These are phyloP conservation scores for Pristionchus pacificus DNA, from an alignment of 1,140 invertebrate species.

Conservation along the genomic window DNA sequence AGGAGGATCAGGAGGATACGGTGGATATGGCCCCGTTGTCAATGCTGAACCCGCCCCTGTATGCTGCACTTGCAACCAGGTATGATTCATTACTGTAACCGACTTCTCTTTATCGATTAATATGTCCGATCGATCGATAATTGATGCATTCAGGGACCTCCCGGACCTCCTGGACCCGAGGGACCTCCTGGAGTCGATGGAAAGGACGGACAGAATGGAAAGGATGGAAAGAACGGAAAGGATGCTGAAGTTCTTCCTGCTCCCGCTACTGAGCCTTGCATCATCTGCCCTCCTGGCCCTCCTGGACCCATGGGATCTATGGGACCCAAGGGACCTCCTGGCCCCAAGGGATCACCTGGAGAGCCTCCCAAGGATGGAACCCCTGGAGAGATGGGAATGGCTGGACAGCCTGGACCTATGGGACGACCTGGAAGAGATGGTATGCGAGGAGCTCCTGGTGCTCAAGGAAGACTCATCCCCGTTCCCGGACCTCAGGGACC, in stretches of 20 bases:
- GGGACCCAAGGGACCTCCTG: conserved; percentile 41
- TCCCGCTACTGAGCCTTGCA: conserved; percentile 45
- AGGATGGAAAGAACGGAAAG: conserved; percentile 49
- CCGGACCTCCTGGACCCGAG: conserved; percentile 47
- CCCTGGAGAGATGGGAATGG: conserved; percentile 39
- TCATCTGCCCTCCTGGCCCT: conserved; percentile 54
- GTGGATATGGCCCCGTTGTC: conserved; percentile 39
- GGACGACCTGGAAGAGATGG: conserved; percentile 54
- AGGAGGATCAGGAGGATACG: conserved; percentile 31
- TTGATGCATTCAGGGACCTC: conserved; percentile 34
- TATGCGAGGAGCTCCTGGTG: conserved; percentile 54
- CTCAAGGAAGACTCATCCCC: conserved; percentile 50
- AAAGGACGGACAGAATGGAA: conserved; percentile 45
- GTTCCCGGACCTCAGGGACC: conserved; percentile 56
- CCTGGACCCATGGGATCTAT: conserved; percentile 46
- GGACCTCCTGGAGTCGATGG: conserved; percentile 54
- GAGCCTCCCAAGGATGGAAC: conserved; percentile 41
- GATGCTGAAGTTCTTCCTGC: conserved; percentile 44
- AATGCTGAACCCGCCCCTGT: conserved; percentile 53
- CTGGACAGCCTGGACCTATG: conserved; percentile 54
- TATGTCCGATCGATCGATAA: no score
- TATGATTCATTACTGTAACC: neutral
- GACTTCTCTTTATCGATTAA: neutral
- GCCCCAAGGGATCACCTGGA: conserved; percentile 34
- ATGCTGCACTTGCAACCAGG: conserved; percentile 55